Percentiles rank a stretch among this genome's conserved stretches.
phyloP scores from a whole-genome alignment of 2,113 vertebrate genomes.

The Marcusenius ussheri region DNA sequence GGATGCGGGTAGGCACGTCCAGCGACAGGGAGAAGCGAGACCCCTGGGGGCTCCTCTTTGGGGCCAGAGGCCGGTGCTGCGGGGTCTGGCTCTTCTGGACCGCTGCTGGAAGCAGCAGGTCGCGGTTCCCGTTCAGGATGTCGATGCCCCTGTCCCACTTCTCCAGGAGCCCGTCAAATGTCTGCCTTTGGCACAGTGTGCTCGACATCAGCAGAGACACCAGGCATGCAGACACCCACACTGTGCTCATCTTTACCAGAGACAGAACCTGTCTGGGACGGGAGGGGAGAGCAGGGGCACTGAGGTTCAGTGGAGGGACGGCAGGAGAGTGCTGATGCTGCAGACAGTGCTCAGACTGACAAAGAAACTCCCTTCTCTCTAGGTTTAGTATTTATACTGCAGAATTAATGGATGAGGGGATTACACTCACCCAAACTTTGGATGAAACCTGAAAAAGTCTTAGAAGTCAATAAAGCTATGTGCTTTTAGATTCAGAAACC shows the following conservation, averaged over 20 bases:
- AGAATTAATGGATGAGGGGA: not conserved
- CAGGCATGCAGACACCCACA: slow-evolving; percentile 46
- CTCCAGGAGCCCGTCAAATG: slow-evolving; percentile 16
- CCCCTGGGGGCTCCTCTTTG: slow-evolving; percentile 55
- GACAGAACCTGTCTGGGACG: slow-evolving; percentile 20
- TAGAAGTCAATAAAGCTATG: not conserved
- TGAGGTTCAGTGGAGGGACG: not conserved
- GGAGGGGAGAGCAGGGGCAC: not conserved
- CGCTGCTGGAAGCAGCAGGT: slow-evolving; percentile 24
- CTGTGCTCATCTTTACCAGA: slow-evolving; percentile 43
- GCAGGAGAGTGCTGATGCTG: not conserved
- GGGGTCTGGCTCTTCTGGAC: slow-evolving; percentile 28
- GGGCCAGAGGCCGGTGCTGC: slow-evolving; percentile 34
- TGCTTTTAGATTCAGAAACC: not conserved
- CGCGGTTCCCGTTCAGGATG: slow-evolving; percentile 33
- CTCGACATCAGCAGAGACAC: slow-evolving; percentile 51
- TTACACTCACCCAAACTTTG: not conserved
- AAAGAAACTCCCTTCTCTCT: not conserved
- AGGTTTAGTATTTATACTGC: not conserved
- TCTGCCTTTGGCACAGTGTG: slow-evolving; percentile 37
- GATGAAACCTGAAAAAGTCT: not conserved
- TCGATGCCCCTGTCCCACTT: slow-evolving; percentile 31
- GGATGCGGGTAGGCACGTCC: slow-evolving; percentile 68
- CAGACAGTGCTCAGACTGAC: not conserved
- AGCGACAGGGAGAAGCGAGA: slow-evolving; percentile 67